Evolutionary conservation across 2,797 vertebrate genomes (phyloP), one percentile per base, ranked within the genome.

Genomic region (Phoeniculus purpureus): DNA sequence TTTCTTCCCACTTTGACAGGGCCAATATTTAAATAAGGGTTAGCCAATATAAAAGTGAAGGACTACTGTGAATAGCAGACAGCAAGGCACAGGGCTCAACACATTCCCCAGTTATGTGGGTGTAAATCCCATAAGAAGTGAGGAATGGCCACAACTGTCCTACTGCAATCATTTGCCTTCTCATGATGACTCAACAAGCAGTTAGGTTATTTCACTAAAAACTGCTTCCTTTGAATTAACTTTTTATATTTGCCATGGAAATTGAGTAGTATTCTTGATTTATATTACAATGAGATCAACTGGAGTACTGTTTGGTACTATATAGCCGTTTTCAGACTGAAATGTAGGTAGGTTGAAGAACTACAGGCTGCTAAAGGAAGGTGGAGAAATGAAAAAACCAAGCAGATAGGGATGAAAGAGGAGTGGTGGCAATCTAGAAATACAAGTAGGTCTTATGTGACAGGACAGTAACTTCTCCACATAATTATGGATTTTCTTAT

Each of bases 1-100:
- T 51, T 89, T 89, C 81, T 92, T 87, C 66, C 70, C 40, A 75
- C 40, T 12, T 78, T 73, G 61, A 70, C 62, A 87, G 26, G 52
- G 31, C 15, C 26, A 89, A 68, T 60, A 94, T 83, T 85, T 87
- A 89, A 92, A 70, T 87, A 87, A 86, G 25, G 20, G 29, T 85
- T 70, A 89, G 66, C 32, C 66, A 76, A 55, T 85, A 27, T 16
- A 75, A 78, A 88, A 94, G 56, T 11, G 18, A 87, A 80, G 20
- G 51, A 19, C 48, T 89, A 78, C 48, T 62, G 54, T 26, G 77
- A 81, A 48, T 20, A 78, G 55, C 20, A 85, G 76, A 81, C 45
- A 59, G 62, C 3, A 10, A 76, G 37, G 61, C 58, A 90, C 10
- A 81, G 47, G 31, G 81, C 60, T 87, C 73, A 78, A 85, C 48